These are phyloP conservation scores for Neoascia interrupta DNA, from an alignment of 2,888 invertebrate species.

Conservation along the genomic window DNA sequence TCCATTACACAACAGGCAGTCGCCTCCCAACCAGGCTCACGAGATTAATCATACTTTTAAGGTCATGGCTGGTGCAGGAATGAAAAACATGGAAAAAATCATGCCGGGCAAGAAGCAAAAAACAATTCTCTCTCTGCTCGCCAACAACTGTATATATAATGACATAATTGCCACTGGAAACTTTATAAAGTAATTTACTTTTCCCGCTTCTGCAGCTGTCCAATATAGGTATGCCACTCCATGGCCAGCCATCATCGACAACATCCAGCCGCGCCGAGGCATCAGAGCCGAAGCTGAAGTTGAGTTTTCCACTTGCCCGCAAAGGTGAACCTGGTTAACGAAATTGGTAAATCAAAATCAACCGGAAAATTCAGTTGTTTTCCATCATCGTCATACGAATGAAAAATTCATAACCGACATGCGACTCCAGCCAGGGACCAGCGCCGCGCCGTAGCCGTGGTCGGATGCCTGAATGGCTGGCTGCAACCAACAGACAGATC, in stretches of 20 bases:
- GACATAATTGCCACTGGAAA: constrained; percentile 67
- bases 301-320: constrained; percentile 64
- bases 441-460: neutral
- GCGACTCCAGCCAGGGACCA: constrained; percentile 27
- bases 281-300: too few relatives aligned
- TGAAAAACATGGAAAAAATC: constrained; percentile 14
- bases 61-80: constrained; percentile 63
- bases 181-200: constrained; percentile 68
- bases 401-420: constrained; percentile 61
- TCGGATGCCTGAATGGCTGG: constrained; percentile 33
- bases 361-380: constrained; percentile 62
- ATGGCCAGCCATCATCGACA: constrained; percentile 10
- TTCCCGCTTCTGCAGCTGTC: constrained; percentile 54
- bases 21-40: constrained; percentile 36
- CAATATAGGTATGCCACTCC: constrained; percentile 2
- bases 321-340: constrained; percentile 66
- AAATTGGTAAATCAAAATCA: constrained; percentile 65
- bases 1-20: constrained; percentile 56
- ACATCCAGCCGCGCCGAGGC: too few relatives aligned
- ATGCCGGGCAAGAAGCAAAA: neutral
- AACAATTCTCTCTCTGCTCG: too few relatives aligned
- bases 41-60: constrained; percentile 67
- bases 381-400: constrained; percentile 40
- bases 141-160: constrained; percentile 53
- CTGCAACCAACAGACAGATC: constrained; percentile 30